Evolutionary conservation across 2,888 invertebrate species (phyloP).

Genomic region (Bursaphelenchus okinawaensis): DNA sequence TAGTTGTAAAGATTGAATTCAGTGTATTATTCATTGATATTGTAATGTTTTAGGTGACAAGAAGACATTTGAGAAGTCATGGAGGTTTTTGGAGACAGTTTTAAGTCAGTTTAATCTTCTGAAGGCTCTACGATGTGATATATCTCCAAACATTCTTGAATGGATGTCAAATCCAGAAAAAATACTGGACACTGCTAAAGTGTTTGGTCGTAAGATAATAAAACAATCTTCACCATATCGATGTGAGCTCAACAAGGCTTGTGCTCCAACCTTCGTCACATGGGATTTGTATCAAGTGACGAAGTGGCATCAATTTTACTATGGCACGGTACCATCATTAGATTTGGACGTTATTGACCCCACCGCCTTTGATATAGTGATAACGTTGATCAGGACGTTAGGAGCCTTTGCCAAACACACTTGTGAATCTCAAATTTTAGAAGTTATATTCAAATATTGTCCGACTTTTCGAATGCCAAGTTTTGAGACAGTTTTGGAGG

Average conservation of each 20-base stretch:
- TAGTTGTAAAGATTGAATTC: no score
- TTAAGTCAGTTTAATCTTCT: neutral
- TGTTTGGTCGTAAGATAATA: neutral
- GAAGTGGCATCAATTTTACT: neutral
- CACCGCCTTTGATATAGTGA: neutral
- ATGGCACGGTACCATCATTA: neutral
- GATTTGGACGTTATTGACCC: neutral
- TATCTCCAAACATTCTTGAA: neutral
- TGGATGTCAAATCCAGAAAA: neutral
- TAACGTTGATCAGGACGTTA: neutral
- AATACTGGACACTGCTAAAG: neutral
- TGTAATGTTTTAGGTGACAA: neutral
- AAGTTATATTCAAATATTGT: neutral
- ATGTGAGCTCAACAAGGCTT: neutral
- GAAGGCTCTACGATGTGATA: neutral
- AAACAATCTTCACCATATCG: neutral
- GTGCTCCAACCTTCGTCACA: neutral
- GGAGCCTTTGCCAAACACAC: neutral
- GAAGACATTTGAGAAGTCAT: neutral
- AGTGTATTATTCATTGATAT: no score
- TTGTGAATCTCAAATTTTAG: neutral
- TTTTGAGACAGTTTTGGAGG: neutral
- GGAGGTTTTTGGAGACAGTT: neutral
- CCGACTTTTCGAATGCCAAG: slow-evolving; percentile 5
- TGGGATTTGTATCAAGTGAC: neutral